phyloP scores from a whole-genome alignment of 1,140 invertebrate species.

The Hestina assimilis region DNA sequence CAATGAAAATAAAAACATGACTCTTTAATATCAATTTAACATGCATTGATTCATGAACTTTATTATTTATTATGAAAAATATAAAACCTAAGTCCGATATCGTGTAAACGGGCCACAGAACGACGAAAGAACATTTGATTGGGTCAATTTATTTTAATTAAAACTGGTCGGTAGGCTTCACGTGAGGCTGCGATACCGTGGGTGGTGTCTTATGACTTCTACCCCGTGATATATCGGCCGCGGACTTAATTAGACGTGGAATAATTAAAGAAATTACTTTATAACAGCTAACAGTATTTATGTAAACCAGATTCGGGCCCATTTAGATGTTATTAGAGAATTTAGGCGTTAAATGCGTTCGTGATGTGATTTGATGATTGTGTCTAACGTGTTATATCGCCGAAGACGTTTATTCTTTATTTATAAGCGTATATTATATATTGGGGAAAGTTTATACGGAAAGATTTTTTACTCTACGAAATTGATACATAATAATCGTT shows the following conservation, averaged over 20 bases:
- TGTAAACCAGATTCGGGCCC: constrained; percentile 19
- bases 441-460: too few species aligned
- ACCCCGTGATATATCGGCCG: constrained; percentile 41
- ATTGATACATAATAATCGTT: too few species aligned
- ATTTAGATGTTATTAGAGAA: not conserved
- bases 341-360: constrained; percentile 3
- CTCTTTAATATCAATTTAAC: too few species aligned
- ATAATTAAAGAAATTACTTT: constrained; percentile 44
- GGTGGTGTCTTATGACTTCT: constrained; percentile 44
- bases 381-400: constrained; percentile 10
- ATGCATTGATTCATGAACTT: too few species aligned
- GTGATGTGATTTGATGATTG: constrained; percentile 14
- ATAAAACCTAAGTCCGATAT: constrained; percentile 5
- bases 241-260: constrained; percentile 41
- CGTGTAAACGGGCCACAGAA: constrained; percentile 12
- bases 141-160: constrained; percentile 56
- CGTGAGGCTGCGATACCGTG: constrained; percentile 24
- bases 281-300: constrained; percentile 24
- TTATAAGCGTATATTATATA: too few species aligned
- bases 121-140: constrained; percentile 31
- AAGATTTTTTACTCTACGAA: too few species aligned
- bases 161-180: constrained; percentile 37
- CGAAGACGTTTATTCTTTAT: constrained; percentile 10
- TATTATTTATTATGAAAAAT: too few species aligned
- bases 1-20: too few species aligned